Evolutionary conservation across 2,888 invertebrate genomes (phyloP), one percentile per base, ranked within the genome.

Genomic region (Philereme transversata): DNA sequence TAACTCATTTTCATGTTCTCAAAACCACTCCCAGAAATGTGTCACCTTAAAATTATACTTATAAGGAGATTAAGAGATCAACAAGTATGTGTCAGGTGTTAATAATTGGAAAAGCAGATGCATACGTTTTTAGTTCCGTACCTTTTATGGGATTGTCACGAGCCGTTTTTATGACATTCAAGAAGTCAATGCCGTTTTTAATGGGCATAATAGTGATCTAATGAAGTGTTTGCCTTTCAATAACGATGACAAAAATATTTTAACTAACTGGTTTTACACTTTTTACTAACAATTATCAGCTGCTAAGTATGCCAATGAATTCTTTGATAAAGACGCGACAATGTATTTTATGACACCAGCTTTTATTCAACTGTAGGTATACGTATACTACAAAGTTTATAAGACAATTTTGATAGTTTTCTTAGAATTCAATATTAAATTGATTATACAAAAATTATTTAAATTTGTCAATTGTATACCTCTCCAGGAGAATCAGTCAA

Each of bases 121-220:
- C 74, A 67, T 71, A 71, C 72, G 67, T 62, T 66, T 75, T 74
- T 69, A 65, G 74, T 69, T 63, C 64, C 65, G 67, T 69, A 60
- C 73, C 77, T 72, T 73, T 71, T 79, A 77, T 57, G 72, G 77
- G 74, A 74, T 78, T 81, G 79, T 82, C 82, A 78, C 77, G 77
- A 77, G 60, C 53, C 53, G 61, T 70, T 68, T 70, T 63, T 56
- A 67, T 58, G 62, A 59, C 52, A 52, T 48, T 58, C 40, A 67
- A 67, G 63, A 69, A 68, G 69, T 60, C 69, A 69, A 69, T 69
- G 68, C 65, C 63, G 56, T 41, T 53, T 67, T 58, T 55, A 62
- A 67, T 59, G 67, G 46, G 46, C 52, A 52, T 68, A 64, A 65
- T 64, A 43, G 64, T 63, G 65, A 67, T 60, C 49, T 62, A 67